Evolutionary conservation across 2,797 vertebrate species (phyloP).

Genomic region (Microctenopoma stevenorrisi): DNA sequence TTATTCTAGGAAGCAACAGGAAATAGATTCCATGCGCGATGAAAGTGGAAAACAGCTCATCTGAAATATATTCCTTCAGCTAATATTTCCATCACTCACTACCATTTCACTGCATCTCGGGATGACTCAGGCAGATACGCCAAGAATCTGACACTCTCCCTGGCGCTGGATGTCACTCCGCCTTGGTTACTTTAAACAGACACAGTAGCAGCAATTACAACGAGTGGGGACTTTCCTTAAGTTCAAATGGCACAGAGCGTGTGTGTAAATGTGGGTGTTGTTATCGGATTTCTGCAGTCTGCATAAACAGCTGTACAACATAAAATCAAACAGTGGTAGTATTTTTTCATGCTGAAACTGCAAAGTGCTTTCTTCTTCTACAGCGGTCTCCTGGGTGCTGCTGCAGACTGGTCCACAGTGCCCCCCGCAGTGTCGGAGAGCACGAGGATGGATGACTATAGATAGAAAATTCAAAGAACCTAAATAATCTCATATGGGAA

Average conservation of each 20-base stretch:
- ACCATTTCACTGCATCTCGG: neutral
- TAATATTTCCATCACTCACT: conserved; percentile 4
- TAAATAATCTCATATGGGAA: too few species aligned
- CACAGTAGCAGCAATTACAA: conserved; percentile 42
- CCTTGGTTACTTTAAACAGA: conserved; percentile 65
- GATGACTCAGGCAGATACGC: conserved; percentile 51
- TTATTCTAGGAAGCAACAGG: neutral
- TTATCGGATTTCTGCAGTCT: too few species aligned
- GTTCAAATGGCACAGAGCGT: neutral
- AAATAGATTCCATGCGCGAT: neutral
- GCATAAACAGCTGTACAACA: too few species aligned
- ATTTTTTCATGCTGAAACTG: too few species aligned
- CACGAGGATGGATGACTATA: too few species aligned
- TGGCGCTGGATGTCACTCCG: conserved; percentile 23
- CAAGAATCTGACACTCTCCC: conserved; percentile 40
- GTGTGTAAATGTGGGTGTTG: too few species aligned
- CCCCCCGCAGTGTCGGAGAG: too few species aligned
- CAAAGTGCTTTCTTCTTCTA: too few species aligned
- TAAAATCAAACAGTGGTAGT: too few species aligned
- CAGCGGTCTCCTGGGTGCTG: too few species aligned
- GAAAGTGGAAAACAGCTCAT: neutral
- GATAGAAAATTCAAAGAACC: too few species aligned
- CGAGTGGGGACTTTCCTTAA: conserved; percentile 35
- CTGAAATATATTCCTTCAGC: conserved; percentile 6
- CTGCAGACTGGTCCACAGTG: too few species aligned